Percentiles rank a stretch among this genome's conserved stretches.
These are phyloP conservation scores for Molossus molossus DNA, from an alignment of 2,797 vertebrate species.

Conservation along the genomic window DNA sequence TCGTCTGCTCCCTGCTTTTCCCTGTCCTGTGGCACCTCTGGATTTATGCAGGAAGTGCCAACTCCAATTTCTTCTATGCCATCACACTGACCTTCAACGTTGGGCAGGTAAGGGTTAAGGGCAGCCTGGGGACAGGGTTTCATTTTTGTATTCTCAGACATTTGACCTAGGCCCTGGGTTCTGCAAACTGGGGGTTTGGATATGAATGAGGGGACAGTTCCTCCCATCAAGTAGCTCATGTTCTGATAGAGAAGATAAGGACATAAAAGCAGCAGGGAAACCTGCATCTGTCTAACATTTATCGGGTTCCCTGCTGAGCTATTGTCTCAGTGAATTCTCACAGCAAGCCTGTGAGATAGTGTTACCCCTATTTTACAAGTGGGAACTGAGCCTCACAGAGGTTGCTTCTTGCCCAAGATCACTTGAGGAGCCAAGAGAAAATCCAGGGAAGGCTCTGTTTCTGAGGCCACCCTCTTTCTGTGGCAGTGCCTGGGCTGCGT, in stretches of 20 bases:
- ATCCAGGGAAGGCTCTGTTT: not conserved
- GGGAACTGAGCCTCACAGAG: not conserved
- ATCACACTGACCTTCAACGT: conserved; percentile 98
- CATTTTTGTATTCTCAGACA: not conserved
- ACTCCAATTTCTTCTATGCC: conserved; percentile 99
- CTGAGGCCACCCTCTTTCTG: not conserved
- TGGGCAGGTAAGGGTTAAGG: conserved; percentile 93
- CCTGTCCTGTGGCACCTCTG: conserved; percentile 99
- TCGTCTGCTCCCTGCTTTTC: conserved; percentile 96
- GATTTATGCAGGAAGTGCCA: conserved; percentile 99
- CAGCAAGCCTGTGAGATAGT: not conserved
- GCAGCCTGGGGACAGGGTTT: not conserved
- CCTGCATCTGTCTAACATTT: not conserved
- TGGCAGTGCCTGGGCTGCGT: not conserved
- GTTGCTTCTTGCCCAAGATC: not conserved
- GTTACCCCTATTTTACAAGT: conserved; percentile 1
- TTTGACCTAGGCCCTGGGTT: not conserved
- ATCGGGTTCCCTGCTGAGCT: not conserved
- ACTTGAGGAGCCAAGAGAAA: conserved; percentile 39
- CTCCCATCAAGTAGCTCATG: not conserved
- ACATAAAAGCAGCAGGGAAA: not conserved
- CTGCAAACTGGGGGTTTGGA: not conserved
- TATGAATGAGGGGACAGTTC: not conserved
- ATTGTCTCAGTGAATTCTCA: not conserved
- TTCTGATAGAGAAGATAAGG: not conserved